Base-by-base conservation (phyloP, 2,113 vertebrate genomes). In the Papio anubis region DNA sequence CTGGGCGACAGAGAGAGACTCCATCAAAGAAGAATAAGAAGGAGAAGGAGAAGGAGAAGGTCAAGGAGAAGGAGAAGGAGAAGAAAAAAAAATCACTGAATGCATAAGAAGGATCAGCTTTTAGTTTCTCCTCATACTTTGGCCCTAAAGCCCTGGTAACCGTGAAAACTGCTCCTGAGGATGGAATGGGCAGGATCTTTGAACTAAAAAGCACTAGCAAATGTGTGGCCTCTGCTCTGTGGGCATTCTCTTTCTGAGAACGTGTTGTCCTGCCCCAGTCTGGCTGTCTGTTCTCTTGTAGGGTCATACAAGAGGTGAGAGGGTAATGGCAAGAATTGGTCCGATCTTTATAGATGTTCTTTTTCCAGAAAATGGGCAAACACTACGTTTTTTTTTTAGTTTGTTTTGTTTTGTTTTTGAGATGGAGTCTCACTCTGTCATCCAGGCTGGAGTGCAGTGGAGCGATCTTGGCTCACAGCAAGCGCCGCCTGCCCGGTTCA, bases 311-410 rank as follows among this genome's bases (percentile, higher is more conserved):
- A 57, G 38, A 55, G 61, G 61, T 27, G 45, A 3, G 8, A 59
- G 14, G 20, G 11, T 30, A 11, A 57, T 76, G 27, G 35, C 16
- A 85, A 93, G 85, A 72, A 90, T 66, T 95, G 38, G 45, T 93
- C 88, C 30, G 82, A 8, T 84, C 43, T 43, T 75, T 97, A 68
- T 61, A 96, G 80, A 89, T 97, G 93, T 97, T 25, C 78, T 95
- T 90, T 96, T 98, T 98, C 90, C 94, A 98, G 98, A 98, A 96
- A 96, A 98, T 98, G 97, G 97, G 91, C 96, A 97, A 97, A 78
- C 86, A 68, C 27, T 73, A 3, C 5, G 90, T 70, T 64, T 83
- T 70, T 6, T 52, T 52, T 16, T 52, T 52, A 17, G 52, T 18
- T 52, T 52, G 52, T 52, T 55, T 55, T 55, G 52, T 55, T 55